A percentile compares a stretch with the other conserved stretches of the same genome.
Evolutionary conservation across 2,113 vertebrate species (phyloP).

Genomic region (Antennarius striatus): DNA sequence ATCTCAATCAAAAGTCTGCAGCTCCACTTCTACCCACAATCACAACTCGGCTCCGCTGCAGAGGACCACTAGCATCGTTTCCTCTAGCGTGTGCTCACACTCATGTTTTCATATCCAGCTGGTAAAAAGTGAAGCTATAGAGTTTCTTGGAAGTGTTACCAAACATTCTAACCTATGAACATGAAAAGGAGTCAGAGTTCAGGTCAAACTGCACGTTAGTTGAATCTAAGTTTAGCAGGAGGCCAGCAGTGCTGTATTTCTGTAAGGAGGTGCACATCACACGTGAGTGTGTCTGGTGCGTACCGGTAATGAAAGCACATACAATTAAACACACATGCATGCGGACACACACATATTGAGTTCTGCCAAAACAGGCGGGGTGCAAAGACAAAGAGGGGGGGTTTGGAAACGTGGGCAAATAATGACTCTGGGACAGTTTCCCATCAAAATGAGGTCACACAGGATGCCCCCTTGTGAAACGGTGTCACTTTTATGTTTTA

Average conservation of each 20-base stretch:
- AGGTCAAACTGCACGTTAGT: constrained; percentile 16
- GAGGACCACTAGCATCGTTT: too few relatives aligned
- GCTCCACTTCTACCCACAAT: too few relatives aligned
- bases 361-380: neutral
- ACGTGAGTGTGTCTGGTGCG: neutral
- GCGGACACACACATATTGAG: neutral
- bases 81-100: neutral
- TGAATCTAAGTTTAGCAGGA: constrained; percentile 31
- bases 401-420: constrained; percentile 50
- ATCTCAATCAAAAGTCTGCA: too few relatives aligned
- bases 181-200: constrained; percentile 16
- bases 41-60: too few relatives aligned
- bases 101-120: neutral
- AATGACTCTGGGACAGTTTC: constrained; percentile 56
- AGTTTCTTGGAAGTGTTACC: constrained; percentile 1
- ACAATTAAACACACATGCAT: neutral
- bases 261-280: constrained; percentile 6
- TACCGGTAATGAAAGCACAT: neutral
- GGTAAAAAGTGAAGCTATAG: neutral
- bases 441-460: constrained; percentile 33
- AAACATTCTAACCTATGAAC: neutral
- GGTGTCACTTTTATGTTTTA: constrained; percentile 50
- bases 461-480: constrained; percentile 43
- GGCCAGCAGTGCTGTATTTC: constrained; percentile 20
- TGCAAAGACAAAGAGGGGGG: constrained; percentile 28